These are phyloP conservation scores for Rhimphoctona megacephalus DNA, from an alignment of 2,888 invertebrate genomes.

Conservation along the genomic window DNA sequence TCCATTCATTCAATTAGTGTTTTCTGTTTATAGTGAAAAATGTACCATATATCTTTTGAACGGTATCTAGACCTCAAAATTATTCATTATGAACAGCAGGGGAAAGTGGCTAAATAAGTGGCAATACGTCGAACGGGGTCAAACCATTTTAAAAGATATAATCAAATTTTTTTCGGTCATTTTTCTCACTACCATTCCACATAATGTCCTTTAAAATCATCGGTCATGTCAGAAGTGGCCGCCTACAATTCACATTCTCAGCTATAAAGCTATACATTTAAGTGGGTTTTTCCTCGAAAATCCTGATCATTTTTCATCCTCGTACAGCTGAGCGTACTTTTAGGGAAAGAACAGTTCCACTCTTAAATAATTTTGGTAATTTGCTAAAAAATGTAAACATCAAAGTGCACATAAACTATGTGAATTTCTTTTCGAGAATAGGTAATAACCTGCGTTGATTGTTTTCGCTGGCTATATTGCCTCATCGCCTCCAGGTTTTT, in stretches of 20 bases:
- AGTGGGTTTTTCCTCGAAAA: not conserved
- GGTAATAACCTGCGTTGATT: constrained; percentile 15
- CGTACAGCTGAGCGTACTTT: not conserved
- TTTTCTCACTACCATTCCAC: not conserved
- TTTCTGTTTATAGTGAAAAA: not conserved
- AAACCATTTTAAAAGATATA: not conserved
- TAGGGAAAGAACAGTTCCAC: not conserved
- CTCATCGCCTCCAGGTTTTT: constrained; percentile 32
- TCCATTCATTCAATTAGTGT: not conserved
- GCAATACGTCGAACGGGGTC: not conserved
- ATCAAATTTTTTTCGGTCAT: not conserved
- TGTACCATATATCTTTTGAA: not conserved
- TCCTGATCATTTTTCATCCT: not conserved
- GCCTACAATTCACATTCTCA: no score
- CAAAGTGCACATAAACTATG: constrained; percentile 1
- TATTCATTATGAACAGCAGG: not conserved
- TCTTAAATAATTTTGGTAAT: not conserved
- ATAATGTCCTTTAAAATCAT: not conserved
- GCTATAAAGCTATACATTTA: no score
- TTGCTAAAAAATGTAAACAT: not conserved
- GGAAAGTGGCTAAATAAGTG: not conserved
- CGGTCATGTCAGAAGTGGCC: no score
- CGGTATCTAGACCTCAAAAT: not conserved
- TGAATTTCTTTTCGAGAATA: constrained; percentile 32
- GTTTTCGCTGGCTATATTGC: constrained; percentile 21